Conservation (phyloP, 2,113 vertebrate species). For the Mustela lutreola region DNA sequence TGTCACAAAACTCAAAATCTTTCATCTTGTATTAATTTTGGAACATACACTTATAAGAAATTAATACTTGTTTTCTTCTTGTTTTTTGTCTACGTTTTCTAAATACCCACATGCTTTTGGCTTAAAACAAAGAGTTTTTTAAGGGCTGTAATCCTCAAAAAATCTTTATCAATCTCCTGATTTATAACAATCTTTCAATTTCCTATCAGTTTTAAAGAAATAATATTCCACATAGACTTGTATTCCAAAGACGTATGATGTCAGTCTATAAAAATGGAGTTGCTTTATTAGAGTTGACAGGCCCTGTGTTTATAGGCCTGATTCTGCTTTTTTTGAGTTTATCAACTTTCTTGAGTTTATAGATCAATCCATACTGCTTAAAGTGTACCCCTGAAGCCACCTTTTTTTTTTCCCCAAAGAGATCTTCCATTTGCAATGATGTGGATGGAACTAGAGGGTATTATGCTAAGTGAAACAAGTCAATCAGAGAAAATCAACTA, state of each 20-base stretch:
- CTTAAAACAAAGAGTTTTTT: background rate
- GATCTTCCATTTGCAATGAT: background rate
- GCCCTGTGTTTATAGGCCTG: background rate
- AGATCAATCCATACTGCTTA: background rate
- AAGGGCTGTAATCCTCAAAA: background rate
- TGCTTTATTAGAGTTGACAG: background rate
- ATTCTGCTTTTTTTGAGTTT: no score
- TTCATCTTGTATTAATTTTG: background rate
- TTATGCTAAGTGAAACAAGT: no score
- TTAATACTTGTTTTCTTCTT: conserved; percentile 9
- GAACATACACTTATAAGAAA: background rate
- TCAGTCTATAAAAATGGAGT: background rate
- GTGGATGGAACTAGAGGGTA: no score
- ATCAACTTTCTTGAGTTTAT: background rate
- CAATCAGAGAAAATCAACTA: no score
- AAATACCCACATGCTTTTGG: background rate
- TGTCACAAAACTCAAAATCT: background rate
- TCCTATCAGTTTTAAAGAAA: background rate
- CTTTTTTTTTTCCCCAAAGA: background rate
- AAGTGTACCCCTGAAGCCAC: background rate
- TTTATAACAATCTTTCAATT: background rate
- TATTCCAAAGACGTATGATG: background rate
- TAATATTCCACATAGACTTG: background rate
- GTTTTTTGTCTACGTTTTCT: background rate
- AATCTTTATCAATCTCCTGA: background rate